A percentile compares a stretch with the other conserved stretches of the same genome.
phyloP scores from a whole-genome alignment of 2,113 vertebrate species.

The Erpornis zantholeuca region DNA sequence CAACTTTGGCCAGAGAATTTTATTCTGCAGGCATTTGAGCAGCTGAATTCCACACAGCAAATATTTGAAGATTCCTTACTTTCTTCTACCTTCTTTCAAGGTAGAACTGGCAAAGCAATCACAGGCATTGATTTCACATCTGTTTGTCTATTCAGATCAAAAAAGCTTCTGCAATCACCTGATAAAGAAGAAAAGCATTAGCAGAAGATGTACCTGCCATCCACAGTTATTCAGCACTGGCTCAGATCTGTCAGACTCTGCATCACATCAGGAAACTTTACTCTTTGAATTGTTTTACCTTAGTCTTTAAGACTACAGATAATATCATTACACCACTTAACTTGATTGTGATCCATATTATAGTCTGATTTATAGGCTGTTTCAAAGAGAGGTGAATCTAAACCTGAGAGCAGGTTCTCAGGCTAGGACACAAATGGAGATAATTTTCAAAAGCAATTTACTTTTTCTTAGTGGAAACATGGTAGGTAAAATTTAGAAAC shows the following conservation, averaged over 20 bases:
- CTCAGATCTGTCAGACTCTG: background rate
- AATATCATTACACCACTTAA: background rate
- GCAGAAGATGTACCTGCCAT: background rate
- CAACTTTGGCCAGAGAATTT: background rate
- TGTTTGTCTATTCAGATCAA: background rate
- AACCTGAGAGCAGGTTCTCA: fast-evolving
- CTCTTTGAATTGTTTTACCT: background rate
- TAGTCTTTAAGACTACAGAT: background rate
- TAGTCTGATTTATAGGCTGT: background rate
- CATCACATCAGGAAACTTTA: background rate
- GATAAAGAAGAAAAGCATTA: background rate
- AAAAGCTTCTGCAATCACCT: background rate
- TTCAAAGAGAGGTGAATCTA: background rate
- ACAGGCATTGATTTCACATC: background rate
- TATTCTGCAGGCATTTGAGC: background rate
- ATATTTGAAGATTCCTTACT: background rate
- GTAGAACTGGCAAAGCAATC: background rate
- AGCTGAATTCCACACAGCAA: background rate
- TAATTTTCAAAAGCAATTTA: background rate
- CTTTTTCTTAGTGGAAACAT: background rate
- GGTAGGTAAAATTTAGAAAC: background rate
- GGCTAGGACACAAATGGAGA: background rate
- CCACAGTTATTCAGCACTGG: background rate
- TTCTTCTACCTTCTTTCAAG: too few species aligned
- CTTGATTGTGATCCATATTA: background rate